Evolutionary conservation across 2,113 vertebrate genomes (phyloP).

Genomic region (Vulpes vulpes): DNA sequence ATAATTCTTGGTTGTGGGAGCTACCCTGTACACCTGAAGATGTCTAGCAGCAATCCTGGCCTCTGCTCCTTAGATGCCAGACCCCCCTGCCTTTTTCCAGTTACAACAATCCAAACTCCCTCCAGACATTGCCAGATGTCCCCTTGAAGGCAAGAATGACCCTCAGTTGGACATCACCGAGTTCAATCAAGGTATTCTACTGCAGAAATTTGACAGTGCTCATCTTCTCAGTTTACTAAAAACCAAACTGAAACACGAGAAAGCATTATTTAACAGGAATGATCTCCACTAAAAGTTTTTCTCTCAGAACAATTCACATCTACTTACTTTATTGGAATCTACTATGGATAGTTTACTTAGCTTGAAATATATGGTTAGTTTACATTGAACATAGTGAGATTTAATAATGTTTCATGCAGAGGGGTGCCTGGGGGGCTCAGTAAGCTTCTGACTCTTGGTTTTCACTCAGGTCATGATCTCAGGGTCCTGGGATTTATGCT

Average conservation of each 20-base stretch:
- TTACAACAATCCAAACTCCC: not conserved
- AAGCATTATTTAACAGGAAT: not conserved
- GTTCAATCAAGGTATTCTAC: not conserved
- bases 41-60: not conserved
- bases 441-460: not conserved
- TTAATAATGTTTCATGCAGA: not conserved
- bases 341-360: not conserved
- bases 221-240: not conserved
- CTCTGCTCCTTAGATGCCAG: not conserved
- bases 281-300: not conserved
- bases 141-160: not conserved
- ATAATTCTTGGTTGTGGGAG: not conserved
- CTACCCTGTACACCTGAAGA: no score
- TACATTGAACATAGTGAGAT: not conserved
- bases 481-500: not conserved
- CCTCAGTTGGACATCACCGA: fast-evolving
- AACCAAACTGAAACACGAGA: not conserved
- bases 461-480: not conserved
- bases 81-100: no score
- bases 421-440: not conserved
- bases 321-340: not conserved
- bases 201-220: not conserved
- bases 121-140: not conserved
- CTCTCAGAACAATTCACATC: not conserved
- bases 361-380: not conserved